A percentile compares a stretch with the other conserved stretches of the same genome.
These are phyloP conservation scores for Himalopsyche anomala DNA, from an alignment of 2,888 invertebrate genomes.

Conservation along the genomic window DNA sequence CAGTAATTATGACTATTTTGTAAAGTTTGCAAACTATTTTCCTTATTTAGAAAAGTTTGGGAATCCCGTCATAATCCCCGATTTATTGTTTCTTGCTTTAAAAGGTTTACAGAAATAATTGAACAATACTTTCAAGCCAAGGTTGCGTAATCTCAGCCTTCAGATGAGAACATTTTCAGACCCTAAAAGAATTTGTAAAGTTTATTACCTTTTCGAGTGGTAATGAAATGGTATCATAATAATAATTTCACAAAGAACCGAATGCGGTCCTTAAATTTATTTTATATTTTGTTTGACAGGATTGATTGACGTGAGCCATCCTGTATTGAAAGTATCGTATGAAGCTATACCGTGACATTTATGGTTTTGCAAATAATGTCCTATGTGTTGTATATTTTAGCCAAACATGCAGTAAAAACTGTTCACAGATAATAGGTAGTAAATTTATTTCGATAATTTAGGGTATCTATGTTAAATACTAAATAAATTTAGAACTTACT, in stretches of 20 bases:
- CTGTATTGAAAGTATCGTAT: slow-evolving; percentile 62
- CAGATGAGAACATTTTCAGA: slow-evolving; percentile 25
- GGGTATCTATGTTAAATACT: neutral
- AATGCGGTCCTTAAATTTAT: slow-evolving; percentile 73
- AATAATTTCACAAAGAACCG: slow-evolving; percentile 71
- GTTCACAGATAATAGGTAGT: slow-evolving; percentile 39
- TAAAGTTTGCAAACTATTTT: too few species aligned
- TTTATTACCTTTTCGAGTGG: slow-evolving; percentile 72
- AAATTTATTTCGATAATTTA: neutral
- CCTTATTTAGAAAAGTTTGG: neutral
- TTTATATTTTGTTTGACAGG: slow-evolving; percentile 78
- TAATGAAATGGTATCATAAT: slow-evolving; percentile 75
- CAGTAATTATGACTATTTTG: too few species aligned
- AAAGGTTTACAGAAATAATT: slow-evolving; percentile 38
- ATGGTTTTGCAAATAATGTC: slow-evolving; percentile 41
- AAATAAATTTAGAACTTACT: neutral
- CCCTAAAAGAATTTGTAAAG: slow-evolving; percentile 64
- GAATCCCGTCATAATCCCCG: slow-evolving; percentile 55
- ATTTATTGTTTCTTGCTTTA: slow-evolving; percentile 61
- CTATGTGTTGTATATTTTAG: slow-evolving; percentile 12
- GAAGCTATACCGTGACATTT: slow-evolving; percentile 60
- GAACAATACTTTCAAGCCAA: slow-evolving; percentile 46
- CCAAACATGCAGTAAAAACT: slow-evolving; percentile 44
- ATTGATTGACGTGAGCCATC: slow-evolving; percentile 76
- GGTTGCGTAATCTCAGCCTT: slow-evolving; percentile 47